Conservation (phyloP, 1,140 invertebrate species). For the Saccostrea cuccullata region DNA sequence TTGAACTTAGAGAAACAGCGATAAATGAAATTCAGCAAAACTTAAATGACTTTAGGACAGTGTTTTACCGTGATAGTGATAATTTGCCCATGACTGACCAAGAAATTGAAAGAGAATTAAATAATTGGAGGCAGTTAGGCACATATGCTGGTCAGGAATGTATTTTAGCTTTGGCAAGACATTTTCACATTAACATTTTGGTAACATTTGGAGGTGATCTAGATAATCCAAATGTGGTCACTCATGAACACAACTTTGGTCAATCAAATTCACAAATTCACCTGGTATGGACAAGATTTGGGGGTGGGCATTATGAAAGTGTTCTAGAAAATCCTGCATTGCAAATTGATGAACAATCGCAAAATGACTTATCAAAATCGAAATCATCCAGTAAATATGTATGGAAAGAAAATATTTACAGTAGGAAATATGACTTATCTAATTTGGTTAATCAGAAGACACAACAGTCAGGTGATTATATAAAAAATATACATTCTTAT, state of each 20-base stretch:
- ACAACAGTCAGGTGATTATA: background rate
- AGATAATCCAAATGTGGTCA: background rate
- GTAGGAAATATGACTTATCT: background rate
- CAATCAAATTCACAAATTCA: background rate
- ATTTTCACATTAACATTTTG: constrained; percentile 10
- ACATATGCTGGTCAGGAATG: constrained; percentile 45
- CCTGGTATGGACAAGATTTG: background rate
- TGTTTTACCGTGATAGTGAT: background rate
- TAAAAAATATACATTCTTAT: background rate
- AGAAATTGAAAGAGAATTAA: constrained; percentile 1
- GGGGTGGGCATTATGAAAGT: constrained; percentile 32
- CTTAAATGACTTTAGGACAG: background rate
- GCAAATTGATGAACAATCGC: too few relatives aligned
- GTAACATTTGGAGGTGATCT: constrained; percentile 29
- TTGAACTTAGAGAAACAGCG: background rate
- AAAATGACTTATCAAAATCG: too few relatives aligned
- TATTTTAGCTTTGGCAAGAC: constrained; percentile 19
- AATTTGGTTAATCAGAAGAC: background rate
- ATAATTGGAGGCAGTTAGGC: background rate
- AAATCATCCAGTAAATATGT: background rate
- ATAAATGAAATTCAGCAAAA: background rate
- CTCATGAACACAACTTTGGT: background rate
- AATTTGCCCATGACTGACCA: background rate
- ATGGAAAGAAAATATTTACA: background rate
- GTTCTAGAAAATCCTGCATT: too few relatives aligned